phyloP scores from a whole-genome alignment of 1,140 invertebrate species.

The Brachionus sp. region DNA sequence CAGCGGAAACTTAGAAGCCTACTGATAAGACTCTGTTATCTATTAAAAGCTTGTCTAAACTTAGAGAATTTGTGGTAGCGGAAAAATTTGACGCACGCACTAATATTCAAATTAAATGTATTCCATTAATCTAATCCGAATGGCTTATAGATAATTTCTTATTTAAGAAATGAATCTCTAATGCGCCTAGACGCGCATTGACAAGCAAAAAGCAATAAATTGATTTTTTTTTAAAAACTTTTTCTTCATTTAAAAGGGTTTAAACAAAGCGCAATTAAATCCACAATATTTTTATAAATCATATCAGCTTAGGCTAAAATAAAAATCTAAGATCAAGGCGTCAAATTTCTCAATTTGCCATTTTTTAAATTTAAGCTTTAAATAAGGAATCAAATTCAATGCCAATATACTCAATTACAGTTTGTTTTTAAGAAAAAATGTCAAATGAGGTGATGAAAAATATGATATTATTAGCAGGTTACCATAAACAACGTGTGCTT shows the following conservation, averaged over 20 bases:
- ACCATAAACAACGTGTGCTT: neutral
- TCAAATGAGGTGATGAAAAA: conserved; percentile 2
- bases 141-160: neutral
- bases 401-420: neutral
- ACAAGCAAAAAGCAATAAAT: neutral
- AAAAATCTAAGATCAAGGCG: neutral
- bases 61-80: conserved; percentile 8
- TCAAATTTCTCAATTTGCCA: neutral
- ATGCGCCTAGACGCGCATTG: neutral
- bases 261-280: neutral
- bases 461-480: neutral
- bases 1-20: conserved; percentile 10
- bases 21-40: neutral
- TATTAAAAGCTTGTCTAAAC: conserved; percentile 22
- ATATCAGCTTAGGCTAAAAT: neutral
- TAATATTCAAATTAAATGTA: neutral
- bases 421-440: neutral
- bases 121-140: neutral
- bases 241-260: neutral
- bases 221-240: neutral
- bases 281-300: neutral
- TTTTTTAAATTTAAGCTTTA: neutral
- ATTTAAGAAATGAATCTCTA: conserved; percentile 5
- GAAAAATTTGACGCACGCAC: conserved; percentile 29
- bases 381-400: neutral